These are phyloP conservation scores for Coracopsis vasa DNA, from an alignment of 2,113 vertebrate species.

Conservation along the genomic window DNA sequence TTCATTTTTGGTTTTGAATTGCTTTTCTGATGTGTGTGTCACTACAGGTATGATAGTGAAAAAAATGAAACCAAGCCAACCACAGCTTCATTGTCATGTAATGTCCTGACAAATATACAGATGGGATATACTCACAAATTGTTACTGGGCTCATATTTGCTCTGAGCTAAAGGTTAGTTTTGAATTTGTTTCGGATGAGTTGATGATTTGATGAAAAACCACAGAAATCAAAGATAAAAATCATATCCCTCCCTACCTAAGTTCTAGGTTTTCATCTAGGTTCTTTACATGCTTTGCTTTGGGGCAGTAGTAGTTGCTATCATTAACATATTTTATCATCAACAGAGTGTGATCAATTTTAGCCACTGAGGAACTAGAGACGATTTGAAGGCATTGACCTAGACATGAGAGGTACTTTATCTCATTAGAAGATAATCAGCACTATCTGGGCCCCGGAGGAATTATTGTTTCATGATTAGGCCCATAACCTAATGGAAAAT, in stretches of 20 bases:
- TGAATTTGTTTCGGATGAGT: neutral
- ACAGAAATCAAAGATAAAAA: neutral
- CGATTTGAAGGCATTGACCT: neutral
- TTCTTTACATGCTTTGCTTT: neutral
- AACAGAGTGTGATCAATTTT: neutral
- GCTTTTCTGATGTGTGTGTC: neutral
- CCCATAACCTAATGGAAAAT: neutral
- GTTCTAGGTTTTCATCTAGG: neutral
- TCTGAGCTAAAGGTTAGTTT: neutral
- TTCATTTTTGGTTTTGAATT: neutral
- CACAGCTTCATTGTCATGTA: neutral
- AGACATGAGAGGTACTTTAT: neutral
- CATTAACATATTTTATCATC: neutral
- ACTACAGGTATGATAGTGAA: neutral
- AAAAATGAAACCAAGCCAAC: neutral
- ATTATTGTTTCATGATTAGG: neutral
- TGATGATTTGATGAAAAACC: neutral
- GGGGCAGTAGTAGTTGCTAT: neutral
- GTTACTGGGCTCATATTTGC: neutral
- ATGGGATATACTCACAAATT: neutral
- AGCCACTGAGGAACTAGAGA: neutral
- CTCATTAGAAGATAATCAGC: conserved; percentile 26
- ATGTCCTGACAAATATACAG: neutral
- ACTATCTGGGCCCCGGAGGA: neutral
- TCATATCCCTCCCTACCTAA: neutral